Evolutionary conservation across 2,797 vertebrate genomes (phyloP).

Genomic region (Otolemur crassicaudatus): DNA sequence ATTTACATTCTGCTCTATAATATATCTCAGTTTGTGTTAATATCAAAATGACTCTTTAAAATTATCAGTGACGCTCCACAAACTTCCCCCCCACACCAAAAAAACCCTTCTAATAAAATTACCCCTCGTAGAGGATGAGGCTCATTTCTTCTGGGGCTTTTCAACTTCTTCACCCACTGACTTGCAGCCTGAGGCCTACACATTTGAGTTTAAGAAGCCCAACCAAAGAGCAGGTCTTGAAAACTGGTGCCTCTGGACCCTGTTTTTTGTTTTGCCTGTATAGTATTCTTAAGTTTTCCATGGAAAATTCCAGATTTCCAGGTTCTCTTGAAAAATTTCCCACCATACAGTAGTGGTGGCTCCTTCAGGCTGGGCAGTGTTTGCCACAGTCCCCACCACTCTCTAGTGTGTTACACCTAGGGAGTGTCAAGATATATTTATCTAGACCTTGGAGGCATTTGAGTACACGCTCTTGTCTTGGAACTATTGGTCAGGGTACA

Average conservation of each 20-base stretch:
- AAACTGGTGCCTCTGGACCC: no score
- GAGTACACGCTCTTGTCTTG: not conserved
- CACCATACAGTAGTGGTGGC: not conserved
- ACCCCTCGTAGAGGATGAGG: not conserved
- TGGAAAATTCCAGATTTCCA: not conserved
- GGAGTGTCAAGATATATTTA: rapidly evolving
- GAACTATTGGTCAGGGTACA: not conserved
- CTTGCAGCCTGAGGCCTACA: not conserved
- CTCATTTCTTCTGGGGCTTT: not conserved
- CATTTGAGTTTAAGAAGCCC: not conserved
- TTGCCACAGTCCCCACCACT: not conserved
- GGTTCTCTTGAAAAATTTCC: not conserved
- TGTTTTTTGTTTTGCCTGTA: not conserved
- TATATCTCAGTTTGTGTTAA: not conserved
- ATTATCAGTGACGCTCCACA: not conserved
- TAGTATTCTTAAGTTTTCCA: not conserved
- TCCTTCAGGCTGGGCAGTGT: rapidly evolving
- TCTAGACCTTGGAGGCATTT: no score
- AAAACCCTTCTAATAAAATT: not conserved
- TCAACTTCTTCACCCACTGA: not conserved
- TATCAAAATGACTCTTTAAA: not conserved
- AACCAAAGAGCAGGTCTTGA: not conserved
- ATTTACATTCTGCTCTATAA: not conserved
- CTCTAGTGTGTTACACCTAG: not conserved
- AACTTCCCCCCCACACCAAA: not conserved